A percentile compares a stretch with the other conserved stretches of the same genome.
These are phyloP conservation scores for Neostethus bicornis DNA, from an alignment of 2,797 vertebrate genomes.

Conservation along the genomic window DNA sequence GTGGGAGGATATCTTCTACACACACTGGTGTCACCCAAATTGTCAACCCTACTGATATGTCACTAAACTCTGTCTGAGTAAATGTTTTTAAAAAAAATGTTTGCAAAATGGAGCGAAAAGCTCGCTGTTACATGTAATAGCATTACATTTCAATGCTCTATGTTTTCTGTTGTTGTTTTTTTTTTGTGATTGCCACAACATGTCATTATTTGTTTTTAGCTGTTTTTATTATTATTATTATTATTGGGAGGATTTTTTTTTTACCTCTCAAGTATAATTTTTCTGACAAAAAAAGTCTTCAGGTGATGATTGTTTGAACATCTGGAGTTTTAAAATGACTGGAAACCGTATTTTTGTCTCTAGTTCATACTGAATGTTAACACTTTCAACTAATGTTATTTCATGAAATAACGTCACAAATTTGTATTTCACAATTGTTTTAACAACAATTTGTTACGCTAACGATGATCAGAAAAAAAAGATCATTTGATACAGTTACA, in stretches of 20 bases:
- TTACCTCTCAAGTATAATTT: constrained; percentile 63
- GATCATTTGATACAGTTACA: constrained; percentile 75
- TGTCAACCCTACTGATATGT: constrained; percentile 41
- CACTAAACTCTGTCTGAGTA: constrained; percentile 57
- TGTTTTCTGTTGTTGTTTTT: constrained; percentile 54
- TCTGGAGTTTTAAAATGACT: constrained; percentile 65
- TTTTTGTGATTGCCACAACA: constrained; percentile 56
- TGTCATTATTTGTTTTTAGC: constrained; percentile 55
- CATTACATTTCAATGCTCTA: constrained; percentile 67
- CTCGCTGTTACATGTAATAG: constrained; percentile 57
- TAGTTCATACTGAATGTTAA: constrained; percentile 80
- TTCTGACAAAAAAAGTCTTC: constrained; percentile 50
- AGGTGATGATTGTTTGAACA: constrained; percentile 49
- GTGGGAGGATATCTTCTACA: constrained; percentile 22
- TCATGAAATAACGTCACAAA: constrained; percentile 82
- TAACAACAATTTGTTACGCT: constrained; percentile 79
- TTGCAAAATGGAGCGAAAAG: constrained; percentile 37
- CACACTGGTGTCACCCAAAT: constrained; percentile 32
- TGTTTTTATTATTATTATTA: constrained; percentile 45
- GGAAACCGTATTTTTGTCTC: constrained; percentile 74
- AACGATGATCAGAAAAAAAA: constrained; percentile 73
- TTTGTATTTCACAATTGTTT: constrained; percentile 93
- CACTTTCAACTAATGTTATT: constrained; percentile 80
- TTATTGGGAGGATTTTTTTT: constrained; percentile 46
- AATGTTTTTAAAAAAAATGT: constrained; percentile 10